Conservation (phyloP, 2,113 vertebrate genomes). For the Corythaixoides concolor region DNA sequence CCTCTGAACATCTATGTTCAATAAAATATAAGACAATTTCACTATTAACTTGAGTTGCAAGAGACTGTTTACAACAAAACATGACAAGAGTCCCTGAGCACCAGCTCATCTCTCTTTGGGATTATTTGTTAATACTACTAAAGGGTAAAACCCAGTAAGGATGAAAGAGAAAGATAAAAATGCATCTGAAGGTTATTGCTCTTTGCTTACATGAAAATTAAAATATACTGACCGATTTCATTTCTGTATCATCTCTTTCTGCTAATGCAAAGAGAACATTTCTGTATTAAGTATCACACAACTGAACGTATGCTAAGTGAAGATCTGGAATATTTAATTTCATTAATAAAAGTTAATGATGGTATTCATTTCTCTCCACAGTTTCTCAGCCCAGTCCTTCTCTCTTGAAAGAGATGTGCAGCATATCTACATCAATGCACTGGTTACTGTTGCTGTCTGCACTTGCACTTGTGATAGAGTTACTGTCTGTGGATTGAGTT, state of each 20-base stretch:
- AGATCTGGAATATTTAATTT: background rate
- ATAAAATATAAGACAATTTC: slow-evolving; percentile 18
- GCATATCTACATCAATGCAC: background rate
- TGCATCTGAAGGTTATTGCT: background rate
- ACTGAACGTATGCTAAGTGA: background rate
- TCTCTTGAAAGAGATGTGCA: background rate
- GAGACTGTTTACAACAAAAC: slow-evolving; percentile 33
- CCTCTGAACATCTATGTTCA: background rate
- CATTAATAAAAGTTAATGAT: background rate
- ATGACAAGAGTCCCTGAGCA: background rate
- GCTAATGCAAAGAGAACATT: background rate
- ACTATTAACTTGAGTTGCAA: background rate
- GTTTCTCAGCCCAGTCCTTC: background rate
- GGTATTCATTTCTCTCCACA: background rate
- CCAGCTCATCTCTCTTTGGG: background rate
- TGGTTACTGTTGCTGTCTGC: background rate
- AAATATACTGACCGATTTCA: background rate
- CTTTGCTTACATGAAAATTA: background rate
- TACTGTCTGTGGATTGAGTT: background rate
- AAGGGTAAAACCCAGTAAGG: background rate
- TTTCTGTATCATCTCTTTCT: background rate
- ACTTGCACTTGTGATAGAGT: background rate
- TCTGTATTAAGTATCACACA: background rate
- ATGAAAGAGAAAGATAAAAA: background rate
- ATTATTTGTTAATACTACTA: slow-evolving; percentile 28